phyloP scores from a whole-genome alignment of 1,140 invertebrate genomes.

The Drosophila biarmipes region DNA sequence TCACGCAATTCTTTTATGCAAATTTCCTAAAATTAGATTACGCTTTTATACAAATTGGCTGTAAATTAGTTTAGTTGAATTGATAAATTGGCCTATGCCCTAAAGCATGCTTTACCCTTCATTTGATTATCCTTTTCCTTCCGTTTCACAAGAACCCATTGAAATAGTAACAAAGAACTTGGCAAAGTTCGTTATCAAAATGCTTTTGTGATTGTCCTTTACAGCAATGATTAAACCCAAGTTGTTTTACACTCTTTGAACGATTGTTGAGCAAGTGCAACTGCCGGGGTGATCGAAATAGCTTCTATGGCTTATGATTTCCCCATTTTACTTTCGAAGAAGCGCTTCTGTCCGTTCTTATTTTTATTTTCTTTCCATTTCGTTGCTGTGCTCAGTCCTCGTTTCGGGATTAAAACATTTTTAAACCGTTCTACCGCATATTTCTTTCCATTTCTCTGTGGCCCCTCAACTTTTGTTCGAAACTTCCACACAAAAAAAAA shows the following conservation, averaged over 20 bases:
- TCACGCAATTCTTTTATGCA: conserved; percentile 49
- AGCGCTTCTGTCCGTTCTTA: conserved; percentile 58
- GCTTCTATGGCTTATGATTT: conserved; percentile 34
- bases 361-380: conserved; percentile 64
- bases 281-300: conserved; percentile 33
- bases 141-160: conserved; percentile 25
- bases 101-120: conserved; percentile 56
- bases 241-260: conserved; percentile 49
- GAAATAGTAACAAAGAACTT: conserved; percentile 24
- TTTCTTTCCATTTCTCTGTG: conserved; percentile 75
- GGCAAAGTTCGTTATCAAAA: conserved; percentile 42
- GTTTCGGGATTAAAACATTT: conserved; percentile 34
- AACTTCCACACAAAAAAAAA: conserved; percentile 21
- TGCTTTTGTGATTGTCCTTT: conserved; percentile 70
- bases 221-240: conserved; percentile 53
- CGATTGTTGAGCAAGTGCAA: conserved; percentile 69
- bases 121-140: conserved; percentile 47
- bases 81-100: conserved; percentile 52
- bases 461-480: conserved; percentile 69
- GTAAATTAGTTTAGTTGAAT: conserved; percentile 75
- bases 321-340: conserved; percentile 40
- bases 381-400: conserved; percentile 57
- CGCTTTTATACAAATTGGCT: conserved; percentile 61
- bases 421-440: conserved; percentile 65
- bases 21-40: conserved; percentile 41